Percentiles rank a stretch among this genome's conserved stretches.
Evolutionary conservation across 2,113 vertebrate genomes (phyloP).

Genomic region (Nothobranchius kuhntae): DNA sequence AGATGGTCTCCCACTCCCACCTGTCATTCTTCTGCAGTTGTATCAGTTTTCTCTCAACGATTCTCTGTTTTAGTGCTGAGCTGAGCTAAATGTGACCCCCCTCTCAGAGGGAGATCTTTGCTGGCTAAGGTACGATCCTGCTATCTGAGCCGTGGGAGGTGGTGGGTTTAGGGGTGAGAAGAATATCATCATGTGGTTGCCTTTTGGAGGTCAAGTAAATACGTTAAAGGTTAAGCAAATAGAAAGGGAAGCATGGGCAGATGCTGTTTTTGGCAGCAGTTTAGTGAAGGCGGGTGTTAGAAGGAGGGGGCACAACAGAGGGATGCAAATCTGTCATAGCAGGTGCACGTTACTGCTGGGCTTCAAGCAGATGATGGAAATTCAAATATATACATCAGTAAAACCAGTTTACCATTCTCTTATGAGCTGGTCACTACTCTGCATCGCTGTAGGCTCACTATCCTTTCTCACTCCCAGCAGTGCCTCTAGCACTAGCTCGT

Average conservation of each 20-base stretch:
- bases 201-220: slow-evolving; percentile 68
- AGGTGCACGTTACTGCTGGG: slow-evolving; percentile 35
- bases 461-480: slow-evolving; percentile 29
- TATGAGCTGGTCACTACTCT: slow-evolving; percentile 3
- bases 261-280: slow-evolving; percentile 47
- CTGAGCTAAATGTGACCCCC: slow-evolving; percentile 65
- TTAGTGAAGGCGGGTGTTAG: background rate
- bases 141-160: slow-evolving; percentile 41
- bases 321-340: slow-evolving; percentile 57
- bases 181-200: slow-evolving; percentile 45
- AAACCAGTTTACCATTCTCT: too few relatives aligned
- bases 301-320: background rate
- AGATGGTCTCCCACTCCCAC: slow-evolving; percentile 11
- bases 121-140: slow-evolving; percentile 50
- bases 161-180: slow-evolving; percentile 16
- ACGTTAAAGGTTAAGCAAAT: slow-evolving; percentile 55
- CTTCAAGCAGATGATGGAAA: too few relatives aligned
- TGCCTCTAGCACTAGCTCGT: slow-evolving; percentile 65
- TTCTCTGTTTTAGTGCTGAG: slow-evolving; percentile 59
- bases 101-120: slow-evolving; percentile 28
- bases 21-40: slow-evolving; percentile 29
- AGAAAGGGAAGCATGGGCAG: slow-evolving; percentile 23
- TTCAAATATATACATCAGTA: background rate
- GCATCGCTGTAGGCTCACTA: slow-evolving; percentile 1
- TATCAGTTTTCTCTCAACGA: slow-evolving; percentile 44